Evolutionary conservation across 2,888 invertebrate species (phyloP).

Genomic region (Charanyca ferruginea): DNA sequence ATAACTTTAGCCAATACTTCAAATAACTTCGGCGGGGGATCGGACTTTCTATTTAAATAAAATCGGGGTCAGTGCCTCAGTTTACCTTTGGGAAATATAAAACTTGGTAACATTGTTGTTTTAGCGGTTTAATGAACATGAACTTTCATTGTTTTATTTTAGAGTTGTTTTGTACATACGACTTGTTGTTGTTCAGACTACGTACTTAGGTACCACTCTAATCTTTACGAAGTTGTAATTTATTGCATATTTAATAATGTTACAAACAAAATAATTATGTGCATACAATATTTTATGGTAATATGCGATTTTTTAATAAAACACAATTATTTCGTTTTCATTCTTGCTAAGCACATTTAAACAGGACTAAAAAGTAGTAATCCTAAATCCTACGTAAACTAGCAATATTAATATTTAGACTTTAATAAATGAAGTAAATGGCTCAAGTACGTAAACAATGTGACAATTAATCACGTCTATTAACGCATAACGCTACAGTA

Average conservation of each 20-base stretch:
- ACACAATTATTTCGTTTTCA: not conserved
- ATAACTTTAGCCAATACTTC: constrained; percentile 64
- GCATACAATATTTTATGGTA: no score
- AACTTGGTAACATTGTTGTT: constrained; percentile 61
- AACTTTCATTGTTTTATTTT: constrained; percentile 52
- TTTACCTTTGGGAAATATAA: constrained; percentile 66
- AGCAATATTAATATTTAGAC: constrained; percentile 55
- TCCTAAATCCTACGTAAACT: constrained; percentile 27
- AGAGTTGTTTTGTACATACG: constrained; percentile 20
- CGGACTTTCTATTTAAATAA: constrained; percentile 66
- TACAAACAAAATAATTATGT: no score
- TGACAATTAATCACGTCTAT: constrained; percentile 59
- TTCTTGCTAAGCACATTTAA: not conserved
- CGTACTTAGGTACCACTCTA: not conserved
- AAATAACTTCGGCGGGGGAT: constrained; percentile 53
- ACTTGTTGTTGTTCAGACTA: constrained; percentile 29
- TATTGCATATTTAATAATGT: not conserved
- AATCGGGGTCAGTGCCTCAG: constrained; percentile 49
- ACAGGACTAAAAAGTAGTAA: constrained; percentile 6
- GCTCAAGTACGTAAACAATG: constrained; percentile 41
- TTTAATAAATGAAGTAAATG: constrained; percentile 57
- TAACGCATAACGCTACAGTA: constrained; percentile 47
- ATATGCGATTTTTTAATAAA: not conserved
- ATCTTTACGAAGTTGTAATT: constrained; percentile 1
- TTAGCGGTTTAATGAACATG: constrained; percentile 59